Percentiles rank a stretch among this genome's conserved stretches.
These are phyloP conservation scores for Helostoma temminkii DNA, from an alignment of 2,797 vertebrate genomes.

Conservation along the genomic window DNA sequence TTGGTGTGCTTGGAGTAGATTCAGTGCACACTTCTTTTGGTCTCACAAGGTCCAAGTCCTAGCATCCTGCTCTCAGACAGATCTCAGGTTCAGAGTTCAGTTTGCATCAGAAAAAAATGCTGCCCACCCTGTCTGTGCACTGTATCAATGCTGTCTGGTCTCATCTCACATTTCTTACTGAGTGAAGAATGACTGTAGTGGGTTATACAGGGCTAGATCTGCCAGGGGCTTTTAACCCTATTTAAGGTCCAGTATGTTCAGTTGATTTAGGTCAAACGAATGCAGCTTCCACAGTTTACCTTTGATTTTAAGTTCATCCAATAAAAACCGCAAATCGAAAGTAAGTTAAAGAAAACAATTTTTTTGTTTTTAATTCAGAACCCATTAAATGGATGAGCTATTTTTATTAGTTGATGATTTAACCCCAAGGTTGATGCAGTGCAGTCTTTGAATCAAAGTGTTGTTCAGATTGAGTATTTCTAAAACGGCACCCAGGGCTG, in stretches of 20 bases:
- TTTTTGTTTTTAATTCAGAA: constrained; percentile 13
- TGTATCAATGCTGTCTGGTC: constrained; percentile 24
- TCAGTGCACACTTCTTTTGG: constrained; percentile 10
- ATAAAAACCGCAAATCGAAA: constrained; percentile 23
- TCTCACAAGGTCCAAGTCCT: constrained; percentile 25
- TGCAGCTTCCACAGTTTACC: not conserved
- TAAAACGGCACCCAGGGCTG: constrained; percentile 2
- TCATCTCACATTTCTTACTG: constrained; percentile 17
- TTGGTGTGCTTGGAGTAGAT: constrained; percentile 34
- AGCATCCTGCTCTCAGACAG: constrained; percentile 37
- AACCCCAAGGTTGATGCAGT: constrained; percentile 12
- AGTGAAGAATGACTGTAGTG: constrained; percentile 4
- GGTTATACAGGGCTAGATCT: constrained; percentile 4
- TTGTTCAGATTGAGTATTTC: constrained; percentile 6
- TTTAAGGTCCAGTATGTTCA: constrained; percentile 39
- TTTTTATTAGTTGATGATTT: constrained; percentile 43
- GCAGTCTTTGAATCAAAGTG: constrained; percentile 18
- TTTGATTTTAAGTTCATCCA: not conserved
- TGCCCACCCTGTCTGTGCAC: constrained; percentile 31
- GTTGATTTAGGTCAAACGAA: constrained; percentile 4
- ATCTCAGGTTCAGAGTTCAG: constrained; percentile 62
- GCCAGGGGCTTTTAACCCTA: constrained; percentile 1
- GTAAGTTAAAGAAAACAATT: constrained; percentile 19
- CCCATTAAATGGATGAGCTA: constrained; percentile 24
- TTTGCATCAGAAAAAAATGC: constrained; percentile 32